Base-by-base conservation (phyloP, 2,113 vertebrate species). In the Gulo gulo region DNA sequence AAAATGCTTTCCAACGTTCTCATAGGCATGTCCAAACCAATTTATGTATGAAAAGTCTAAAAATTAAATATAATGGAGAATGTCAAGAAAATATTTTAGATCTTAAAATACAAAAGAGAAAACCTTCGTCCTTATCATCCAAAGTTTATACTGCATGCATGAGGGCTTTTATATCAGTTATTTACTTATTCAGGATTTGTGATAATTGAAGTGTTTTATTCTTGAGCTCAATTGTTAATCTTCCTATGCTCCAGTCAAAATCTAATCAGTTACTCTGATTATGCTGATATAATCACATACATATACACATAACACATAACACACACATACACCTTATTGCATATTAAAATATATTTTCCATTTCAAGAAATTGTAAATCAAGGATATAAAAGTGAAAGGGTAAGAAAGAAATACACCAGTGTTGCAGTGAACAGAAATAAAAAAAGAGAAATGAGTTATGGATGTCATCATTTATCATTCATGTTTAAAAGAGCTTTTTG, bases 371-470 rank as follows among this genome's bases (percentile, higher is more conserved):
- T 36, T 92, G 81, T 95, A 97, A 86, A 83, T 97, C 59, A 92
- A 47, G 55, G 94, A 86, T 84, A 96, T 93, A 95, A 93, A 96
- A 74, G 52, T 82, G 50, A 94, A 97, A 42, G 16, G 4, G 73
- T 2, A 90, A 96, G 31, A 69, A 97, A 95, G 36, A 97, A 98
- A 97, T 97, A 69, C 4, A 96, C 7, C 39, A 93, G 31, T 91
- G 67, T 13, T 20, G 20, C 97, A 96, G 36, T 74, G 9, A 98
- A 39, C 16, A 80, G 94, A 97, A 76, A 29, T 47, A 67, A 97
- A 96, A 97, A 36, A 97, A 95, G 91, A 97, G 71, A 96, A 97
- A 95, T 97, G 93, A 98, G 80, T 98, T 98, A 94, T 85, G 93
- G 24, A 73, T 97, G 57, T 20, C 9, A 20, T 92, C 96, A 94